Conservation (phyloP, 1,140 invertebrate genomes). For the Alviniconcha marisindica region DNA sequence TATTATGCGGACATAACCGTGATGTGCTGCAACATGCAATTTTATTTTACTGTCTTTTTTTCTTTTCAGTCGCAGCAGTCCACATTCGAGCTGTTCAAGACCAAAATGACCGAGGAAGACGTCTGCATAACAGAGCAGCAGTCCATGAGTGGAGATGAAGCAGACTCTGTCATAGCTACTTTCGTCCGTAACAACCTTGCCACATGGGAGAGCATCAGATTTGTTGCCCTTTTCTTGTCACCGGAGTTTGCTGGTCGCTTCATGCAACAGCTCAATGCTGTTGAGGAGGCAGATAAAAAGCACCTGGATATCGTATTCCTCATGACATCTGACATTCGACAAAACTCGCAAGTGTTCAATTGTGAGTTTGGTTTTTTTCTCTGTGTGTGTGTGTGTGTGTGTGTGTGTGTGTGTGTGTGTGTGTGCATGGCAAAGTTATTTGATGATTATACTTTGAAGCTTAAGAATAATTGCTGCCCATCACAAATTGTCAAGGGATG, state of each 20-base stretch:
- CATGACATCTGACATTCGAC: not conserved
- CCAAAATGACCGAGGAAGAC: not conserved
- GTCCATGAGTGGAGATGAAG: not conserved
- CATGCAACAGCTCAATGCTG: not conserved
- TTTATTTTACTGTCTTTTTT: no score
- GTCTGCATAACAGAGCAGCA: not conserved
- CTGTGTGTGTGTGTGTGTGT: slow-evolving; percentile 38
- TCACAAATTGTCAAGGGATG: no score
- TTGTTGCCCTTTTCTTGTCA: slow-evolving; percentile 17
- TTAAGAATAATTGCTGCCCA: no score
- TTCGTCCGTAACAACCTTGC: not conserved
- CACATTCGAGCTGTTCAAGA: not conserved
- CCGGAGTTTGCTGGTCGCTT: not conserved
- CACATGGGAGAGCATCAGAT: not conserved
- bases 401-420: slow-evolving; percentile 29
- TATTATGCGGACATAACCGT: no score
- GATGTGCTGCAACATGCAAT: no score
- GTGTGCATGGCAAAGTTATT: not conserved
- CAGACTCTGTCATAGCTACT: not conserved
- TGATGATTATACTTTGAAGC: no score
- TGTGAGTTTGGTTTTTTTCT: not conserved
- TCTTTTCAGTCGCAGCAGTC: not conserved
- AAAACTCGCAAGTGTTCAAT: not conserved
- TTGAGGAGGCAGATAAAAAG: not conserved
- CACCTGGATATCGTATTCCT: not conserved